phyloP scores from a whole-genome alignment of 2,113 vertebrate genomes.

The Dicerorhinus sumatrensis region DNA sequence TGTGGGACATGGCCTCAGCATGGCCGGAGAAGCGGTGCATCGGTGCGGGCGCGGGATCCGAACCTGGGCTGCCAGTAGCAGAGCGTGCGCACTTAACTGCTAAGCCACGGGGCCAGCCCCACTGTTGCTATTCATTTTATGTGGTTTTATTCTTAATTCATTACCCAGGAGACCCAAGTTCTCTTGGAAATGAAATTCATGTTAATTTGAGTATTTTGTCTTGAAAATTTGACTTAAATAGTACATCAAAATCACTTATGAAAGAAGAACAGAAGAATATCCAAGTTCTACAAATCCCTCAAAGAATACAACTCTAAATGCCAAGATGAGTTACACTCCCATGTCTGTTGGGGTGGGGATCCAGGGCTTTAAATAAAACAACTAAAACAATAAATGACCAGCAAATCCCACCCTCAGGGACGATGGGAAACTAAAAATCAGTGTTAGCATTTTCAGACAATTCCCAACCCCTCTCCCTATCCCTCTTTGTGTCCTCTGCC shows the following conservation, averaged over 20 bases:
- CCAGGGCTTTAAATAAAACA: background rate
- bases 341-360: background rate
- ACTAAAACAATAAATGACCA: background rate
- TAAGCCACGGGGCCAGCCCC: too few species aligned
- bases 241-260: constrained; percentile 38
- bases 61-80: too few species aligned
- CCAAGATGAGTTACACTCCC: background rate
- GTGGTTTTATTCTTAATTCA: constrained; percentile 25
- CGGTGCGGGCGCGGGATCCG: too few species aligned
- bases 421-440: background rate
- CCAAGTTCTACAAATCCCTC: background rate
- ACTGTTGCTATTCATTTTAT: constrained; percentile 22
- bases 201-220: constrained; percentile 26
- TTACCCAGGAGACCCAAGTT: background rate
- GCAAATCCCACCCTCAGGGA: background rate
- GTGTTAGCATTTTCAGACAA: background rate
- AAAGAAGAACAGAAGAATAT: constrained; percentile 25
- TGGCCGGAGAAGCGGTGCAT: too few species aligned
- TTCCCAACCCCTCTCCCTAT: background rate
- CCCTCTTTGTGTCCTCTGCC: background rate
- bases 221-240: background rate
- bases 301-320: background rate
- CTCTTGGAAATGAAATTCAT: constrained; percentile 1
- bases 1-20: too few species aligned
- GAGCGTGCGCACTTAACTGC: too few species aligned